Evolutionary conservation across 2,888 invertebrate species (phyloP).

Genomic region (Xestia xanthographa): DNA sequence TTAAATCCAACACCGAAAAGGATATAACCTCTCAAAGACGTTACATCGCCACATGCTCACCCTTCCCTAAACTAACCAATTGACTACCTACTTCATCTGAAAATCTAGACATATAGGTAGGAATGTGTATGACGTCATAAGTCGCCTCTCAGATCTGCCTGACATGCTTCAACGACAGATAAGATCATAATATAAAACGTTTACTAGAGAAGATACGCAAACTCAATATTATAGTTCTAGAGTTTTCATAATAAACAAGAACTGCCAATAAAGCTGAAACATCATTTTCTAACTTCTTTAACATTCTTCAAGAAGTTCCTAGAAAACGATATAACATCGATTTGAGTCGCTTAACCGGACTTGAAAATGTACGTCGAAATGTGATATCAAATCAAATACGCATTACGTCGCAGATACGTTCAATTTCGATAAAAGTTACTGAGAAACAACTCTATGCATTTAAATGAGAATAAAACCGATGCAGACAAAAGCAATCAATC

Average conservation of each 20-base stretch:
- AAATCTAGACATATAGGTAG: conserved; percentile 15
- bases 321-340: background rate
- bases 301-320: background rate
- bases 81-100: conserved; percentile 15
- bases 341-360: background rate
- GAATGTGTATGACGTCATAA: conserved; percentile 26
- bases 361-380: background rate
- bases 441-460: background rate
- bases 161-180: conserved; percentile 8
- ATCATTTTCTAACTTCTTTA: background rate
- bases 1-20: background rate
- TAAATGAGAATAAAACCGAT: background rate
- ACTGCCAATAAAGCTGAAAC: conserved; percentile 9
- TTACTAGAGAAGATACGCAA: conserved; percentile 8
- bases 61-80: conserved; percentile 20
- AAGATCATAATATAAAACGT: conserved; percentile 27
- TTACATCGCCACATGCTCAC: background rate
- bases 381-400: background rate
- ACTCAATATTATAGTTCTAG: background rate
- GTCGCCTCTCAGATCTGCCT: conserved; percentile 17
- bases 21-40: background rate
- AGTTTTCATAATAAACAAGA: conserved; percentile 10
- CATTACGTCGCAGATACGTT: background rate
- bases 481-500: conserved; percentile 7
- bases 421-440: background rate